Percentiles rank a stretch among this genome's conserved stretches.
These are phyloP conservation scores for Bos taurus DNA, from an alignment of 2,113 vertebrate genomes.

Conservation along the genomic window ARS-UCD2.0 NC_037341.1:17469501-17470000, in stretches of 20 bases:
- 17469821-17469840: not conserved
- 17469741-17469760: not conserved
- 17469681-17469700: not conserved
- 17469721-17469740: not conserved
- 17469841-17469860: not conserved
- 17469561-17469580: not conserved
- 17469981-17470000: not conserved
- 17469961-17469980: not conserved
- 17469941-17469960: not conserved
- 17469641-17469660: not conserved
- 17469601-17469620: not conserved
- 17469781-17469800: not conserved
- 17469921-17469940: not conserved
- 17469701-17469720: not conserved
- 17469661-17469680: not conserved
- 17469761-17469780: not conserved
- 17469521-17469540: not conserved
- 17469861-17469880: not conserved
- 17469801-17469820: not conserved
- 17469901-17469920: not conserved
- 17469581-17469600: not conserved
- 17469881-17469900: not conserved
- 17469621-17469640: not conserved
- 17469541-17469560: not conserved
- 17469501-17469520: fast-evolving